Evolutionary conservation across 2,888 invertebrate species (phyloP), one percentile per base, ranked within the genome.

Genomic region (Dicycla oo): DNA sequence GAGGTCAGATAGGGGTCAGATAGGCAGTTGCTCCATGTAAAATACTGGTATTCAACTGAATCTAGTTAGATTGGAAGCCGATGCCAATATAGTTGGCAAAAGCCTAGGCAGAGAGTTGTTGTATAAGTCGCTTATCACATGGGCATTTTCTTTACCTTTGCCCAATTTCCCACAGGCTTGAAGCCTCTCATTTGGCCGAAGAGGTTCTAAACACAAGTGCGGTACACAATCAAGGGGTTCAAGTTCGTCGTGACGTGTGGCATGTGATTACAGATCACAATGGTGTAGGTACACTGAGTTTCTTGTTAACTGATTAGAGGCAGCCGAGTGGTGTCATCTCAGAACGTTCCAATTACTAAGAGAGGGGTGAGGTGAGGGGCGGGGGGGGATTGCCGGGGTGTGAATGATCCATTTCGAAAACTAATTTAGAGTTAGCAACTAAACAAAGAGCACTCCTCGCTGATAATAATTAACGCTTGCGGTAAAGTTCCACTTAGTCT

Each of bases 401-500:
- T 93, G 95, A 95, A 95, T 95, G 96, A 96, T 96, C 96, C 95
- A 96, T 96, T 96, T 95, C 96, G 95, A 96, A 96, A 96, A 96
- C 96, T 96, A 96, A 96, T 96, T 96, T 96, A 95, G 96, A 96
- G 96, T 96, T 96, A 95, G 95, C 95, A 96, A 96, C 96, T 96
- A 95, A 96, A 96, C 96, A 96, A 96, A 95, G 96, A 95, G 95
- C 95, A 95, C 95, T 95, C 93, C 94, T 94, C 94, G 91, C 95
- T 95, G 95, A 96, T 96, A 95, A 96, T 96, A 96, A 96, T 96
- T 96, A 96, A 96, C 95, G 96, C 94, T 95, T 93, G 96, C 93
- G 96, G 95, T 95, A 93, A 93, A 94, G 93, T 94, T 94, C 94
- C 93, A 95, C 95, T 95, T 94, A 94, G 95, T 93, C 93, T 91